Conservation (phyloP, 2,888 invertebrate species). For the Athalia rosae region DNA sequence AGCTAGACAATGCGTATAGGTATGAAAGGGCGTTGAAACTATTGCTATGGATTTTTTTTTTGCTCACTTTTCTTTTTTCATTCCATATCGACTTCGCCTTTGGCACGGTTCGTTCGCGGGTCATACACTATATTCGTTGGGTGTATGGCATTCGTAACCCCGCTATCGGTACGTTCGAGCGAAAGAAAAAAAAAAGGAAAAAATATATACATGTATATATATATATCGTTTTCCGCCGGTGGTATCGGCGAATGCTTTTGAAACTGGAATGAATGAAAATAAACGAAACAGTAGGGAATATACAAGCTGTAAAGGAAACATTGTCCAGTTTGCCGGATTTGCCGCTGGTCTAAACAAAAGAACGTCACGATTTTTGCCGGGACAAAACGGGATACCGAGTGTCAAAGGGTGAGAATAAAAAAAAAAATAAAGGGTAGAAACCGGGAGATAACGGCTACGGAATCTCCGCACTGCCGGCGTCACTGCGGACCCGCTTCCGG, state of each 20-base stretch:
- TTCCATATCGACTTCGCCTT: no score
- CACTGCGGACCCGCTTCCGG: not conserved
- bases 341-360: conserved; percentile 37
- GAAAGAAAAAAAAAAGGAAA: no score
- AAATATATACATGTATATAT: no score
- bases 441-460: conserved; percentile 39
- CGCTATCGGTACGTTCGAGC: no score
- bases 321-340: conserved; percentile 56
- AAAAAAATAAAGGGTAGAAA: not conserved
- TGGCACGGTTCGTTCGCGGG: no score
- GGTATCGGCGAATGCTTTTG: conserved; percentile 21
- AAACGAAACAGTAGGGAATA: not conserved
- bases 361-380: conserved; percentile 17
- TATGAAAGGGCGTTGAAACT: no score
- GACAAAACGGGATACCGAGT: not conserved
- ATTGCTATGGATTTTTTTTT: no score
- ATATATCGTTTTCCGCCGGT: no score
- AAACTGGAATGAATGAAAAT: conserved; percentile 35
- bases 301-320: conserved; percentile 53
- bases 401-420: no score
- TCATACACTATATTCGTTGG: conserved; percentile 1
- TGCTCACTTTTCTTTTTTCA: no score
- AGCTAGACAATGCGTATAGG: no score
- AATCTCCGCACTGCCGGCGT: conserved; percentile 11
- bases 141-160: no score